Evolutionary conservation across 1,140 invertebrate species (phyloP), one percentile per base, ranked within the genome.

Genomic region (Drosophila aff.): DNA sequence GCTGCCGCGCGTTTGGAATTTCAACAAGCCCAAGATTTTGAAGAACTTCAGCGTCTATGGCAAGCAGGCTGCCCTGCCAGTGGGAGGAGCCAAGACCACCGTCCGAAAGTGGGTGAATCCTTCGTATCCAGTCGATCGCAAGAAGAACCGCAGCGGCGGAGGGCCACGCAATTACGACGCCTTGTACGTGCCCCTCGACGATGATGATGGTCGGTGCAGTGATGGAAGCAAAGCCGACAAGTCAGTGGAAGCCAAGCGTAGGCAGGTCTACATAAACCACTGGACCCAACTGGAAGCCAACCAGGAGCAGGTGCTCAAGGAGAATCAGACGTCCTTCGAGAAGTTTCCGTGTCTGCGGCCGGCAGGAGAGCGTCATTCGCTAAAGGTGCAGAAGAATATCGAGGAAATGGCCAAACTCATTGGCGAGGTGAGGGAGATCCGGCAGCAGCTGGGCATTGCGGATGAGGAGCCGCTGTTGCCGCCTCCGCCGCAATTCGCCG

Each of bases 1-100:
- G 9, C 9, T 4, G 36, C 36, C 21, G n/a, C 36, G 8, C 21
- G 21, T 21, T 1, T 36, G 53, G 33, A 57, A 57, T 7, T 7
- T 5, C 4, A 57, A 57, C 53, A 40, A n/a, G 18, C 53, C 53
- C 21, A 57, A 40, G 36, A 57, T 41, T 3, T 10, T 57, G 9
- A 40, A 57, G 36, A 57, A 8, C 21, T 57, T 26, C 36, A 11
- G 13, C 9, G 53, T 57, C 15, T 57, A 57, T n/a, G 53, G 15
- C 36, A 57, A 40, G 53, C 21, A 40, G 53, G 9, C 36, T 23
- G 23, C 23, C 9, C 21, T 3, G 2, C 6, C 10, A 15, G 0
- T 23, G 3, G 23, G 23, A 23, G 23, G 23, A 23, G 8, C 9
- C 33, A 38, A 40, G 9, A 10, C 4, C 15, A 3, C 15, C 1